Conservation (phyloP, 1,140 invertebrate species). For the Pachyrhynchus sulphureomaculatus region DNA sequence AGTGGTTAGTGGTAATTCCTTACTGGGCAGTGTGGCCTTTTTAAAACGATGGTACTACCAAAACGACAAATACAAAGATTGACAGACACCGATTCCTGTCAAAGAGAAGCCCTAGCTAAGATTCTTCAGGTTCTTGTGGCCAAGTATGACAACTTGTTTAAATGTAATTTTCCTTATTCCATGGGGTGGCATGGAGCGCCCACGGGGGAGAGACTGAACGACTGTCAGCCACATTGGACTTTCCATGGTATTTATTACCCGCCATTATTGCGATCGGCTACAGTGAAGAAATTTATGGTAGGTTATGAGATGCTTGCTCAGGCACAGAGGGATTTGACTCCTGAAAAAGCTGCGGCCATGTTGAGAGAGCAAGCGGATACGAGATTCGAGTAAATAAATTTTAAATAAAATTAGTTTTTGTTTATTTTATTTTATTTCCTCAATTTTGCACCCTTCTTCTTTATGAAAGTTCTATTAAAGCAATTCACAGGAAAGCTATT, state of each 20-base stretch:
- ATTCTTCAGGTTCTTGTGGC: conserved; percentile 86
- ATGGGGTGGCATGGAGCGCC: conserved; percentile 99
- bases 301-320: conserved; percentile 93
- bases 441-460: no score
- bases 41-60: conserved; percentile 92
- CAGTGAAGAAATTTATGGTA: conserved; percentile 96
- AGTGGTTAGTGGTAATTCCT: conserved; percentile 92
- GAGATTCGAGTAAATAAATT: conserved; percentile 22
- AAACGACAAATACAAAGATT: conserved; percentile 73
- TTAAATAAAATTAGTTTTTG: no score
- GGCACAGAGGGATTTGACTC: conserved; percentile 87
- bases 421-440: no score
- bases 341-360: conserved; percentile 87
- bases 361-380: conserved; percentile 56
- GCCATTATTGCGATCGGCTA: conserved; percentile 89
- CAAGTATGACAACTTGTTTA: conserved; percentile 96
- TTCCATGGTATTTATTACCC: conserved; percentile 92
- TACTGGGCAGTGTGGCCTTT: conserved; percentile 98
- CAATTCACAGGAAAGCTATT: no score
- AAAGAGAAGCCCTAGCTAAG: conserved; percentile 69
- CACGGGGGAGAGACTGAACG: conserved; percentile 65
- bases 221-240: conserved; percentile 83
- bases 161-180: conserved; percentile 94
- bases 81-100: conserved; percentile 63
- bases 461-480: no score